phyloP scores from a whole-genome alignment of 2,113 vertebrate species.

The Notechis scutatus region DNA sequence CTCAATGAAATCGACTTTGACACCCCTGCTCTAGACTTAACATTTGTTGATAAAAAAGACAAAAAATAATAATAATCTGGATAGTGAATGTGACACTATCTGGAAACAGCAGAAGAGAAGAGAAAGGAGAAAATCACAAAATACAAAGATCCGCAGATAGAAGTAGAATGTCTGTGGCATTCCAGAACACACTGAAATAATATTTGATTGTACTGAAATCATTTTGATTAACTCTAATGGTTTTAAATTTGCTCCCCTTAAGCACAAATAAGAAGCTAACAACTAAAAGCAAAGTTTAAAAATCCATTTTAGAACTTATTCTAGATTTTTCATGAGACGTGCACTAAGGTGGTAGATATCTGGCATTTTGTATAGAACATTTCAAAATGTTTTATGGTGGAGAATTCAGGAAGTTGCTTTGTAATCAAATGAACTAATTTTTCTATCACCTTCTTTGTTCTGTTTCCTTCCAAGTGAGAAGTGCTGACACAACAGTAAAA shows the following conservation, averaged over 20 bases:
- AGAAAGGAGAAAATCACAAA: background rate
- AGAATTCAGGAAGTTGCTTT: background rate
- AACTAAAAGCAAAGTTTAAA: background rate
- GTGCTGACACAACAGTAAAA: background rate
- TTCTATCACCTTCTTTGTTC: background rate
- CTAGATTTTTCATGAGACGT: background rate
- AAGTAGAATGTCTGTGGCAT: background rate
- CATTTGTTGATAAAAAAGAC: background rate
- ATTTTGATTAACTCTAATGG: background rate
- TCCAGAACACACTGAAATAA: background rate
- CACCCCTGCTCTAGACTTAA: background rate
- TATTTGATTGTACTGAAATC: background rate
- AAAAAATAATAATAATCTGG: background rate
- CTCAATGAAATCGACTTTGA: too few species aligned
- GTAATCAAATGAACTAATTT: constrained; percentile 18
- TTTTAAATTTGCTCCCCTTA: background rate
- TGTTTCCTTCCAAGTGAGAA: background rate
- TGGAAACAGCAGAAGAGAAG: background rate
- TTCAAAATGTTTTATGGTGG: background rate
- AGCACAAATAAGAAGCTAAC: background rate
- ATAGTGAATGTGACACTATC: background rate
- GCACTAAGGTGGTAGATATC: background rate
- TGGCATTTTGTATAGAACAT: background rate
- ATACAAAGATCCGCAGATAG: background rate
- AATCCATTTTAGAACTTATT: background rate